Evolutionary conservation across 2,113 vertebrate genomes (phyloP).

Genomic region (Ariopsis seemanni): DNA sequence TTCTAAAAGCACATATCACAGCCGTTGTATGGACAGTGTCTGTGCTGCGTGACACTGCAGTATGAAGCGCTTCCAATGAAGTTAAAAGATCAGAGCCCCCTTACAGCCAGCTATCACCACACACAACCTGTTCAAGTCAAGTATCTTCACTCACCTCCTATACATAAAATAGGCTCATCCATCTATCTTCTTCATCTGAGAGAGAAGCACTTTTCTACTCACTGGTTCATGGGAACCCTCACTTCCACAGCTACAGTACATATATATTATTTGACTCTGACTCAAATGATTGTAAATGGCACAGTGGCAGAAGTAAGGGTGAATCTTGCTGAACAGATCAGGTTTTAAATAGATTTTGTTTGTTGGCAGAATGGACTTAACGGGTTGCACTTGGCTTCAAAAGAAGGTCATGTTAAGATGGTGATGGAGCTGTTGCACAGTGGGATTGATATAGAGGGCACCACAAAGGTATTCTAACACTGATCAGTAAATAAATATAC

Average conservation of each 20-base stretch:
- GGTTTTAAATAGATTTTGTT: constrained; percentile 43
- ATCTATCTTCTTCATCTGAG: not conserved
- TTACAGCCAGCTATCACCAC: constrained; percentile 48
- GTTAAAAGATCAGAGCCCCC: constrained; percentile 55
- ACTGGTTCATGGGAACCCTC: constrained; percentile 25
- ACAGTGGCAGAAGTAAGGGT: constrained; percentile 20
- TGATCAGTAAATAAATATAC: not conserved
- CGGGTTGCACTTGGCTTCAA: constrained; percentile 92
- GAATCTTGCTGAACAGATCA: not conserved
- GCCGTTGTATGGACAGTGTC: constrained; percentile 51
- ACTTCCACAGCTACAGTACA: not conserved
- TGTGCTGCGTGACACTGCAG: constrained; percentile 64
- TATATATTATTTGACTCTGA: constrained; percentile 32
- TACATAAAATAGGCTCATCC: not conserved
- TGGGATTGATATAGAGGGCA: constrained; percentile 90
- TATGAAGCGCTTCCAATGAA: constrained; percentile 47
- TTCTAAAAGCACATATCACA: constrained; percentile 5
- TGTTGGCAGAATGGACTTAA: constrained; percentile 89
- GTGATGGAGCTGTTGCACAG: constrained; percentile 90
- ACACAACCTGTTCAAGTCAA: not conserved
- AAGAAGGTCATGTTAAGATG: constrained; percentile 98
- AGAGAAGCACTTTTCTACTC: not conserved
- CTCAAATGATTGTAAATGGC: constrained; percentile 18
- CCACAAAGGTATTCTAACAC: constrained; percentile 83
- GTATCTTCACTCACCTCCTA: not conserved